A percentile compares a stretch with the other conserved stretches of the same genome.
phyloP scores from a whole-genome alignment of 2,888 invertebrate species.

The Pandemis cinnamomeana region DNA sequence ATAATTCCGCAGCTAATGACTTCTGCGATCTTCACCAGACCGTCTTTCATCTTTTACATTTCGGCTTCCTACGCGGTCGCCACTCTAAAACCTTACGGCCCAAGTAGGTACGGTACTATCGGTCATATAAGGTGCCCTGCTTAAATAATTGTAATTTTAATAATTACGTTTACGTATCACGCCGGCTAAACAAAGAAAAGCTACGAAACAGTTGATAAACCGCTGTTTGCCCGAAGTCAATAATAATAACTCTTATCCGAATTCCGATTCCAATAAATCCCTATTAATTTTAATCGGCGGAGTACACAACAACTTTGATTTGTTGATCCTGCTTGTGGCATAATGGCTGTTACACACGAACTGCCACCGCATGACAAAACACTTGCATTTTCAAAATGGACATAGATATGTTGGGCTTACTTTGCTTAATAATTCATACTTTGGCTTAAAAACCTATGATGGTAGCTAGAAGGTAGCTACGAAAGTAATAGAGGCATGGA shows the following conservation, averaged over 20 bases:
- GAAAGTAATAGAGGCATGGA: too few relatives aligned
- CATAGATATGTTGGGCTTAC: not conserved
- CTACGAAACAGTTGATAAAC: not conserved
- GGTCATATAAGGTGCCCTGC: too few relatives aligned
- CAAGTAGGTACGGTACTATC: too few relatives aligned
- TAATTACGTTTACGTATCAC: too few relatives aligned
- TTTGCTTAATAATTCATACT: not conserved
- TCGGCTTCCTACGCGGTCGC: too few relatives aligned
- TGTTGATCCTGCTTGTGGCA: not conserved
- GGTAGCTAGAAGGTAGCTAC: too few relatives aligned
- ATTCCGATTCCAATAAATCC: not conserved
- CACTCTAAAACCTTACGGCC: too few relatives aligned
- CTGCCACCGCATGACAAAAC: constrained; percentile 4
- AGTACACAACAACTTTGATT: not conserved
- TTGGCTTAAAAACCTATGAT: not conserved
- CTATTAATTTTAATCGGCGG: not conserved
- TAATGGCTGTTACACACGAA: not conserved
- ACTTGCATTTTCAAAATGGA: not conserved
- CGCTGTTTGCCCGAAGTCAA: not conserved
- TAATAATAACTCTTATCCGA: constrained; percentile 18
- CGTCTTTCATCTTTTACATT: too few relatives aligned
- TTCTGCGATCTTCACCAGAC: too few relatives aligned
- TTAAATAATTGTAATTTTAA: too few relatives aligned
- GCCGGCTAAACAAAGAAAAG: too few relatives aligned
- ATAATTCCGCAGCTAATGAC: too few relatives aligned